phyloP scores from a whole-genome alignment of 1,140 invertebrate genomes.

The Drosophila virilis region DNA sequence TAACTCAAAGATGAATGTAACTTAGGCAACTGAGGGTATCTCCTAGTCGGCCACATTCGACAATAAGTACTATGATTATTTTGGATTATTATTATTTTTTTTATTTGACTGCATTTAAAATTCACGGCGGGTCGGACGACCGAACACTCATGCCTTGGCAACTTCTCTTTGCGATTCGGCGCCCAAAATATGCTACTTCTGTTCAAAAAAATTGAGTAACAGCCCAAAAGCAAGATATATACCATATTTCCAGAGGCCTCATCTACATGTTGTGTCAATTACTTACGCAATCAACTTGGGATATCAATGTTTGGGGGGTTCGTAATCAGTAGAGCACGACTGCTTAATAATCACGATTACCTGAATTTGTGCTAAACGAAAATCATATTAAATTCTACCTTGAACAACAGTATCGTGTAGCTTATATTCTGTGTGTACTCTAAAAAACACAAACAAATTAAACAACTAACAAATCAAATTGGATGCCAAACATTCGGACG shows the following conservation, averaged over 20 bases:
- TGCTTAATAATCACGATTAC: slow-evolving; percentile 3
- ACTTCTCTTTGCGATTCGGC: neutral
- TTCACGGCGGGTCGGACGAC: neutral
- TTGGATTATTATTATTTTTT: too few relatives aligned
- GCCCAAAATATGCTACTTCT: neutral
- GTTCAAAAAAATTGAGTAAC: neutral
- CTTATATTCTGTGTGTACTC: too few relatives aligned
- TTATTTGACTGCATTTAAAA: neutral
- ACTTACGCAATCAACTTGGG: neutral
- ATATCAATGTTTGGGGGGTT: neutral
- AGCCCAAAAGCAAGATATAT: neutral
- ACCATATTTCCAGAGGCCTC: neutral
- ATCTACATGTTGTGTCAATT: neutral
- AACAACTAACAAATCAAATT: too few relatives aligned
- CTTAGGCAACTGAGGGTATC: too few relatives aligned
- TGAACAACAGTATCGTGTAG: neutral
- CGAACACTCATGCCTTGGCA: neutral
- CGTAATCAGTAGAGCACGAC: slow-evolving; percentile 11
- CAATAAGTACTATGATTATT: too few relatives aligned
- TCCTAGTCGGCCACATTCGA: too few relatives aligned
- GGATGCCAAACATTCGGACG: too few relatives aligned
- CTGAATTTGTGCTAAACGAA: neutral
- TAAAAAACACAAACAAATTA: neutral
- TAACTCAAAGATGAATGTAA: too few relatives aligned
- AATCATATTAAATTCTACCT: slow-evolving; percentile 8